These are phyloP conservation scores for Lordiphosa andalusiaca DNA, from an alignment of 2,888 invertebrate species.

Conservation along the genomic window DNA sequence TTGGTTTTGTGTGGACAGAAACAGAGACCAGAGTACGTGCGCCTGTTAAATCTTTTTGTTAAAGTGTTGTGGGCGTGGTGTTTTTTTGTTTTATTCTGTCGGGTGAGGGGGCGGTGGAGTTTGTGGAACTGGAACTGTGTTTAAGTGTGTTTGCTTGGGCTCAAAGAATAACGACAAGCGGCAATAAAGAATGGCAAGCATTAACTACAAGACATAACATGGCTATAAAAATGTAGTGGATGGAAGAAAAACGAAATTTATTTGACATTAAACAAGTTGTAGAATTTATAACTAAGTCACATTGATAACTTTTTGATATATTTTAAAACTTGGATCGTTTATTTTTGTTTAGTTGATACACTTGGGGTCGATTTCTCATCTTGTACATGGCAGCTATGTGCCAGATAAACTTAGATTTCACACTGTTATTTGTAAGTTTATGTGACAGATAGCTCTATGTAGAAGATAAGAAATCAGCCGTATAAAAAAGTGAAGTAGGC, in stretches of 20 bases:
- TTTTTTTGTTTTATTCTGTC: background rate
- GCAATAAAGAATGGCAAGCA: conserved; percentile 37
- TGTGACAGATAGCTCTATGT: no score
- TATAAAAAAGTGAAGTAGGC: no score
- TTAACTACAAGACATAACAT: conserved; percentile 24
- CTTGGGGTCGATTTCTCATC: no score
- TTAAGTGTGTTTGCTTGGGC: conserved; percentile 3
- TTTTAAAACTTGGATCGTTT: background rate
- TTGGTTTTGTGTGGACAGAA: conserved; percentile 47
- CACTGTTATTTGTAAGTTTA: no score
- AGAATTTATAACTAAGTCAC: background rate
- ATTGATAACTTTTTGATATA: background rate
- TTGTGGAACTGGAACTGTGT: conserved; percentile 4
- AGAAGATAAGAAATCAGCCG: no score
- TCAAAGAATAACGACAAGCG: conserved; percentile 19
- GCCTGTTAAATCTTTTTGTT: conserved; percentile 41
- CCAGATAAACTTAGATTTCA: no score
- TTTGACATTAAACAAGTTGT: background rate
- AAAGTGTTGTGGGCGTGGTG: conserved; percentile 18
- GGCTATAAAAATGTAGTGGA: conserved; percentile 14
- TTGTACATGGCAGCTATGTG: no score
- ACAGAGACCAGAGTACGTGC: conserved; percentile 13
- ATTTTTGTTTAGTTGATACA: no score
- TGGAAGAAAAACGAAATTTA: no score
- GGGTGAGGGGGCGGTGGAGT: conserved; percentile 2